Evolutionary conservation across 2,113 vertebrate species (phyloP), one percentile per base, ranked within the genome.

Genomic region (Nipponia nippon): DNA sequence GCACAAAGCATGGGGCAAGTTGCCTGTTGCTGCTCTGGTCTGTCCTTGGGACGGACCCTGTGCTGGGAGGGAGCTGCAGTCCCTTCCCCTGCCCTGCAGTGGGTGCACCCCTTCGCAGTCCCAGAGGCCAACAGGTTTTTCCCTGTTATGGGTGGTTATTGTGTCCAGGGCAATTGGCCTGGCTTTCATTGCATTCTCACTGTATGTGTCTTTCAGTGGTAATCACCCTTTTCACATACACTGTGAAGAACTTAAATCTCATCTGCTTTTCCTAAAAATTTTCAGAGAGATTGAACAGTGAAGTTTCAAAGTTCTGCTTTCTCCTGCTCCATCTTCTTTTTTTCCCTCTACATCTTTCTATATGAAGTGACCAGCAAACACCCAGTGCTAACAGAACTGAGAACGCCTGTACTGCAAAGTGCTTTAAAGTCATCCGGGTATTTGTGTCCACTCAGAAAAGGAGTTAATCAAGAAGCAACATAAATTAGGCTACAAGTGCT

Each of bases 41-140:
- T 58, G 59, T 16, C 29, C 38, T 40, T 16, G 38, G 44, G 52
- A 67, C 19, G 2, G 1, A 38, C 32, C 12, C 38, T 13, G 17
- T 3, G 4, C 32, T 1, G 1, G 40, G 49, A 20, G 32, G 30
- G 67, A 44, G 59, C 21, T 49, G 30, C 50, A 58, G 44, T 32
- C 21, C 77, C 29, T 23, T 20, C 55, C 46, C 17, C 47, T 18
- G 30, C 15, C 63, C 63, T 2, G 2, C 30, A 32, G 26, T 5
- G 2, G 20, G 20, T 16, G 13, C 63, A 44, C 4, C 22, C 30
- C 55, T 34, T 36, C 1, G 1, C 27, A 8, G 16, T 4, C 55
- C 20, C 20, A 16, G 19, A 34, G 34, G 7, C 27, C 10, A 38
- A 18, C n/a, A 4, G 0, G 2, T 11, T 40, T 62, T 32, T 40